Base-by-base conservation (phyloP, 2,113 vertebrate genomes). In the Xenopus borealis region DNA sequence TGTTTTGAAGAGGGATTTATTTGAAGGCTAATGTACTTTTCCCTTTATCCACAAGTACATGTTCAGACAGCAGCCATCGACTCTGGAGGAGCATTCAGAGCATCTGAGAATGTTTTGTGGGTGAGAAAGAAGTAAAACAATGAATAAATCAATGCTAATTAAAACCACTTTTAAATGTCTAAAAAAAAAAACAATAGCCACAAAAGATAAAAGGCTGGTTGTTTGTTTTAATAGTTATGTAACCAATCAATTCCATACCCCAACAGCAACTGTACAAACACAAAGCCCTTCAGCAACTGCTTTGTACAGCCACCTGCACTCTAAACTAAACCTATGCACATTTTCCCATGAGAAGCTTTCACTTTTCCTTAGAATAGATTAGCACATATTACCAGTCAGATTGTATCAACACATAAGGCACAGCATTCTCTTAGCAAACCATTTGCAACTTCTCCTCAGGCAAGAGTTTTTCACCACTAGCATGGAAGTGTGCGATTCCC, bases 201-300 rank as follows among this genome's bases (percentile, higher is more conserved):
- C 65, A 27, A 69, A 59, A 90, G 91, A 95, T 95, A 90, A 95
- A 96, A 94, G 90, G 75, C 52, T 50, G 14, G 50, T 81, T 80
- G 83, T 88, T 91, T 88, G 86, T 91, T 91, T 91, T 89, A 89
- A 86, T 83, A 91, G 86, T 88, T 82, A 85, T 82, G 83, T 83
- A 78, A 80, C 91, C 92, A 92, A 90, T 94, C 86, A 88, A 89
- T 86, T 88, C 86, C 85, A 83, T 85, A 87, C 86, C 80, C 80
- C 82, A 86, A 88, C 88, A 91, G 85, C 94, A 96, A 95, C 94
- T 98, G 94, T 94, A 91, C 91, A 96, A 96, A 96, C 94, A 97
- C 55, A 80, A 66, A 84, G 86, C 83, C 67, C 70, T 81, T 72
- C 64, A 86, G 88, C 86, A 80, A 84, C 87, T 69, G 85, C 92